Conservation (phyloP, 2,113 vertebrate species). For the Phyllostomus hastatus region DNA sequence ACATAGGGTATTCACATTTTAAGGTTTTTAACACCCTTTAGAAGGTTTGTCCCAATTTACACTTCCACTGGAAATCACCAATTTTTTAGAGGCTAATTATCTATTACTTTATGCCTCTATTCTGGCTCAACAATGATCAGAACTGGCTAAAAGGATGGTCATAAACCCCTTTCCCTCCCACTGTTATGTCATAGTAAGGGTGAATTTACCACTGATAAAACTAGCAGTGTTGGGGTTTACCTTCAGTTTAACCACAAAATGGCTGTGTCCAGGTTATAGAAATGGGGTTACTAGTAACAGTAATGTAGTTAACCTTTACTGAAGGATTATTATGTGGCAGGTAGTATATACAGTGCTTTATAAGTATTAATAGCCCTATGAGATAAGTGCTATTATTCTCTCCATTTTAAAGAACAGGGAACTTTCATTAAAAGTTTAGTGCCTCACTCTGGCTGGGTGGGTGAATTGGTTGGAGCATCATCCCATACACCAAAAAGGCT, state of each 20-base stretch:
- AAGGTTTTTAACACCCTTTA: background rate
- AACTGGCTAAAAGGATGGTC: background rate
- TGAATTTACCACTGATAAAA: background rate
- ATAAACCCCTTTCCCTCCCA: background rate
- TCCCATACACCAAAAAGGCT: too few relatives aligned
- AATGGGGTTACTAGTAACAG: background rate
- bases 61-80: slow-evolving; percentile 5
- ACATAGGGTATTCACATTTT: background rate
- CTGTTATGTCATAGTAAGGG: background rate
- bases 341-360: background rate
- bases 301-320: background rate
- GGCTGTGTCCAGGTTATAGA: background rate
- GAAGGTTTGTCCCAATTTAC: slow-evolving; percentile 37
- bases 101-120: background rate
- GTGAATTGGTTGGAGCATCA: too few relatives aligned
- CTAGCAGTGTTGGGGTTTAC: background rate
- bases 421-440: background rate
- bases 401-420: slow-evolving; percentile 8
- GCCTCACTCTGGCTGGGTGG: background rate
- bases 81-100: slow-evolving; percentile 21
- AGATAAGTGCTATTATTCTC: background rate
- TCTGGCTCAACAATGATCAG: background rate
- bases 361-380: background rate
- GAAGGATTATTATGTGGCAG: background rate
- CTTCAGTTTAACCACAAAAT: background rate